Base-by-base conservation (phyloP, 2,888 invertebrate genomes). In the Pecten maximus region DNA sequence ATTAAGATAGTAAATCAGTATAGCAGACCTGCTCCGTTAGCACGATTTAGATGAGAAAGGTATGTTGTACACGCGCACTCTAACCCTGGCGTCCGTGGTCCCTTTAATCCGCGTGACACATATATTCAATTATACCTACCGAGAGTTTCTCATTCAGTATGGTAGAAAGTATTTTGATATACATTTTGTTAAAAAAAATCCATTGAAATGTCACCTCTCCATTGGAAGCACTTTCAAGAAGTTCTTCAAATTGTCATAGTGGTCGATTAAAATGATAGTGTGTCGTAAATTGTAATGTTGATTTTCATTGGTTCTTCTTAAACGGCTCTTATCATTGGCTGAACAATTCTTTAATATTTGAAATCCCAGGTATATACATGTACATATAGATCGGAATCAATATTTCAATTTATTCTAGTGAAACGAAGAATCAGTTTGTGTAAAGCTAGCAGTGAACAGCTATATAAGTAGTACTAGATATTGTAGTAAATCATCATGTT, bases 401-500 rank as follows among this genome's bases (percentile, higher is more conserved):
- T 40, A 74, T n/a, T 40, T 54, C 6, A 2, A 19, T 87, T 86
- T n/a, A n/a, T n/a, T n/a, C n/a, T n/a, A 40, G 40, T 2, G 3
- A 6, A 3, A 6, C 12, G 40, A 19, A 6, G n/a, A 16, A n/a
- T 28, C 39, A n/a, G 3, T 40, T 10, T 8, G 4, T 4, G n/a
- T n/a, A 19, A 6, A 86, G 16, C 12, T 44, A 4, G 15, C 10
- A 87, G 87, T 40, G 2, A 50, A 39, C 10, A 50, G 15, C 48
- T 19, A 50, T 50, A 88, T 40, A 28, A 35, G 44, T 50, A 88
- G n/a, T 50, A 88, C 88, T 12, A 6, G 1, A 50, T 23, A 50
- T 88, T 2, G 1, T 8, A 23, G 74, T 15, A 28, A 87, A 40
- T n/a, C 10, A 90, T 87, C 87, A 91, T 90, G 15, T 39, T 90